phyloP scores from a whole-genome alignment of 2,888 invertebrate genomes.

The Athalia circularis region DNA sequence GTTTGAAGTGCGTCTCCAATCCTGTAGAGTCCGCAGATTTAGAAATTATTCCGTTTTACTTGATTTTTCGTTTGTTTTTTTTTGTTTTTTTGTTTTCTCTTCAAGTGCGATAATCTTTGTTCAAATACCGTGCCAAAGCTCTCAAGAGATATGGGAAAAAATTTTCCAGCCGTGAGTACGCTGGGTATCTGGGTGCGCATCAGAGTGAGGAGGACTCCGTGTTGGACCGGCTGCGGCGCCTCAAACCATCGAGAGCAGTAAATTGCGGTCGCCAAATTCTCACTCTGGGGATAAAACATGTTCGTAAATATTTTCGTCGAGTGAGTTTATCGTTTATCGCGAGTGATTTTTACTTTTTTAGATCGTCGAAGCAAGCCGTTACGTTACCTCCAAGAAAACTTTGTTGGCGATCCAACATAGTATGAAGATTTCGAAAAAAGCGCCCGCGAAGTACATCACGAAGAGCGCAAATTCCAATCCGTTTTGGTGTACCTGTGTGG shows the following conservation, averaged over 20 bases:
- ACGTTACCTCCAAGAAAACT: not conserved
- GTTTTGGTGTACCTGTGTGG: not conserved
- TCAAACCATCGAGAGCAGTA: slow-evolving; percentile 1
- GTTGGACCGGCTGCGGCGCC: not conserved
- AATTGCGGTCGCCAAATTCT: not conserved
- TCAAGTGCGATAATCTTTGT: not conserved
- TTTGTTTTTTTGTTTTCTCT: not conserved
- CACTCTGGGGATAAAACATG: not conserved
- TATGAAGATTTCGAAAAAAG: slow-evolving; percentile 2
- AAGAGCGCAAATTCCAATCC: not conserved
- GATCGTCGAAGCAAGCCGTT: not conserved
- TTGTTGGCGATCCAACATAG: slow-evolving; percentile 4
- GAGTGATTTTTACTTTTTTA: not conserved
- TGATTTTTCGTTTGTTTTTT: not conserved
- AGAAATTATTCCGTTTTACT: not conserved
- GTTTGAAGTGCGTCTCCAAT: not conserved
- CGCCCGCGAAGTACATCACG: not conserved
- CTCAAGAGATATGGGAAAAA: not conserved
- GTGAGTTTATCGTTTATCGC: not conserved
- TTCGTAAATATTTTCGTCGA: not conserved
- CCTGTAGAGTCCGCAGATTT: not conserved
- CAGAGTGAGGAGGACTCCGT: not conserved
- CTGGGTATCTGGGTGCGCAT: not conserved
- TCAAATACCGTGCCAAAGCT: slow-evolving; percentile 8
- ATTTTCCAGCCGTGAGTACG: slow-evolving; percentile 5